Evolutionary conservation across 2,888 invertebrate species (phyloP), one percentile per base, ranked within the genome.

Genomic region (Eilema sororculum): DNA sequence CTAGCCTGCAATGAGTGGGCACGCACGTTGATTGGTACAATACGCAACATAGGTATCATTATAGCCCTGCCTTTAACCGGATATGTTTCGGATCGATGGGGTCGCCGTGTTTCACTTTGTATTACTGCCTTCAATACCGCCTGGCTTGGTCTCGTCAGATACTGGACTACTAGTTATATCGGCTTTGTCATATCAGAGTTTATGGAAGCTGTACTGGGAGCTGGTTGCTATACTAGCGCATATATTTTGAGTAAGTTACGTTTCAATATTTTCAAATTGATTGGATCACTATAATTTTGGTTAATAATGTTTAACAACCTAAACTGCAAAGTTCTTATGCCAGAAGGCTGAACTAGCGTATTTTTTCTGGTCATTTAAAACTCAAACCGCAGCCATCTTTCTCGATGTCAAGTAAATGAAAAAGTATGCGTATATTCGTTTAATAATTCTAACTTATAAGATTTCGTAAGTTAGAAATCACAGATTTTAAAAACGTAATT

Each of bases 161-260:
- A 91, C 83, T 93, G 89, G 80, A 96, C 97, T 16, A 93, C 95
- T 22, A 96, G 96, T 67, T 97, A 97, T 87, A 83, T 93, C 64
- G 96, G 96, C 86, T 98, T 97, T 85, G 84, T 97, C 67, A 82
- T 95, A n/a, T 96, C 97, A 10, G 97, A 97, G 89, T 96, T 97
- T 71, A 86, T 96, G 25, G 97, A 97, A 81, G 96, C 97, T 2
- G 90, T 96, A 13, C 95, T 97, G 41, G 96, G 97, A 0, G 96
- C 97, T 33, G 97, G 97, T 0, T 96, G 96, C 9, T 98, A 97
- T 82, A 96, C 96, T 10, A 96, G 97, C 24, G 96, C 96, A 62
- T 97, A 97, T 86, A 96, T 98, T 78, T 89, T 97, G 75, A 96
- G 97, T 96, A 93, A 91, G 91, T 79, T 37, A 9, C 30, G 1